Conservation (phyloP, 2,797 vertebrate genomes). For the Falco rusticolus region DNA sequence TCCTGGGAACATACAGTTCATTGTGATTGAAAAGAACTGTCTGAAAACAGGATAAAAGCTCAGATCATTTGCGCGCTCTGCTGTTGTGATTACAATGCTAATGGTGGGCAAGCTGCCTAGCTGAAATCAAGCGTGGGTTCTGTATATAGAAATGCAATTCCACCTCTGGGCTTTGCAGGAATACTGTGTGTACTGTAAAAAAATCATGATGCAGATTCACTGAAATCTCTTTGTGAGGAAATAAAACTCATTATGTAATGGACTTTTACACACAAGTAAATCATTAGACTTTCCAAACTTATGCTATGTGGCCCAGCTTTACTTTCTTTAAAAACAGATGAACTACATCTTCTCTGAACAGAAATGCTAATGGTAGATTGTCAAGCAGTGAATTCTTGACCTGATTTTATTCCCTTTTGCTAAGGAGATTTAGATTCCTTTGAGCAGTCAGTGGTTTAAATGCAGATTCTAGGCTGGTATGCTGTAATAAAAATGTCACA, state of each 20-base stretch:
- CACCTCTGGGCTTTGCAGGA: not conserved
- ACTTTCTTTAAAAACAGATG: not conserved
- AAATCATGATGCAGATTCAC: not conserved
- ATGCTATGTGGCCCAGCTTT: not conserved
- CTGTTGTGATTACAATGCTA: not conserved
- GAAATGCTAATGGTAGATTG: not conserved
- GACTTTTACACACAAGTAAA: not conserved
- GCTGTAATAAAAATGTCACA: constrained; percentile 33
- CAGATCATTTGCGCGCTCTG: not conserved
- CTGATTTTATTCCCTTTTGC: constrained; percentile 47
- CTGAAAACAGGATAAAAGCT: not conserved
- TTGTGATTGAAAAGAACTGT: not conserved
- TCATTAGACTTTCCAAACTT: not conserved
- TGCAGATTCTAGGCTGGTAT: not conserved
- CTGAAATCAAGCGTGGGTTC: not conserved
- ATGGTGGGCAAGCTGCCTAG: not conserved
- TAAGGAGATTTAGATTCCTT: constrained; percentile 53
- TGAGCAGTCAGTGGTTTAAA: constrained; percentile 50
- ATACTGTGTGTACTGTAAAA: not conserved
- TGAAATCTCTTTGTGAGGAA: not conserved
- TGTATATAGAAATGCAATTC: not conserved
- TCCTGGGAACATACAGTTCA: not conserved
- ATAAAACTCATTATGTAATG: not conserved
- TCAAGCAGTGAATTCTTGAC: constrained; percentile 34
- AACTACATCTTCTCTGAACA: not conserved